Evolutionary conservation across 2,113 vertebrate species (phyloP), one percentile per base, ranked within the genome.

Genomic region (Pelmatolapia mariae): DNA sequence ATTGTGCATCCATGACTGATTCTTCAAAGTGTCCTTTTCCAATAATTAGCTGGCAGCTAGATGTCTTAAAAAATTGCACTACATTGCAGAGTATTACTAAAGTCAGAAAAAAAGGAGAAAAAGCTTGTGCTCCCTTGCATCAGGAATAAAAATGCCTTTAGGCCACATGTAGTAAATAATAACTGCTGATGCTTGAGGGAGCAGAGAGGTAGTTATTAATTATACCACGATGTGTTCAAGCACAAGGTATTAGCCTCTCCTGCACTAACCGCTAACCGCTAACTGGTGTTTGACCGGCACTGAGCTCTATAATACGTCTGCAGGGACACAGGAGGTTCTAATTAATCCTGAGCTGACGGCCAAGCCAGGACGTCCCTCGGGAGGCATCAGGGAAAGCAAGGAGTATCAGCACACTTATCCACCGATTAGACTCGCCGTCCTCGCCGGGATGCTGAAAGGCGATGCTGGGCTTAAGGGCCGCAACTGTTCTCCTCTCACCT

Each of bases 261-360:
- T 90, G 94, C 71, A 96, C 97, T 96, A 94, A 89, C 95, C 94
- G 94, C 96, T 96, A 96, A 96, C 91, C 94, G 94, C 96, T 96
- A 96, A 96, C 91, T 95, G 93, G 96, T 95, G 88, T 96, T 96
- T 95, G 96, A 97, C 97, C 90, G 94, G 89, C 95, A 90, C 96
- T 96, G 85, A 93, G 96, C 97, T 97, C 96, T 84, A 96, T 97
- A 97, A 97, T 97, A 96, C 94, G 96, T 97, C 97, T 97, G 95
- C 95, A 56, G 97, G 97, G 98, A 98, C 88, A 10, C 56, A 2
- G 83, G 88, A 92, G 93, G 88, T 96, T 96, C 97, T 98, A 99
- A 98, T 99, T 98, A 99, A 98, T 98, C 98, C 97, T 98, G 97
- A 95, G 97, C 97, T 98, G 98, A 97, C 97, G 97, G 97, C 96